Evolutionary conservation across 2,113 vertebrate genomes (phyloP), one percentile per base, ranked within the genome.

Genomic region (Herpailurus yagouaroundi): DNA sequence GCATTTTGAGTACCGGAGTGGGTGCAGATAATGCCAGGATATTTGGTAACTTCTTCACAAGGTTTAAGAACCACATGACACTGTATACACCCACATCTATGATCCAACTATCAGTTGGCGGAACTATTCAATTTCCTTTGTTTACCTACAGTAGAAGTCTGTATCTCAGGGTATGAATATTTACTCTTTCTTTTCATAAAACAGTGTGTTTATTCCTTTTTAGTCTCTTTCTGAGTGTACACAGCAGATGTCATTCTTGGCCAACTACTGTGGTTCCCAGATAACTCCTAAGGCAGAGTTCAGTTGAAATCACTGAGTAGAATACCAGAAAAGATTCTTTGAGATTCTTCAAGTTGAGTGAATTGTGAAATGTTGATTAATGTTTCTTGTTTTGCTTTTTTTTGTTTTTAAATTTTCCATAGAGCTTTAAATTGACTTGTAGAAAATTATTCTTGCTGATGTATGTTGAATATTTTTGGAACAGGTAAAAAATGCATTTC

Each of bases 401-500:
- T 33, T 41, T 71, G 16, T 16, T 50, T 73, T 83, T 41, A 57
- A 31, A n/a, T 36, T 89, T 68, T 64, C 41, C 41, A 31, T 77
- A 77, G 74, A 92, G 21, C 29, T 89, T 86, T 80, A 25, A 89
- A 94, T 84, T 52, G 84, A 76, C 25, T 87, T 68, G 14, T 25
- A 68, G 41, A 94, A 93, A 95, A 71, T 57, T 95, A 13, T 80
- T 87, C 15, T 95, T 87, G 8, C 13, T 96, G 50, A 97, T 2
- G 31, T 84, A 74, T 84, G 96, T 84, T 88, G 31, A 96, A 95
- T 96, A 69, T 97, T 88, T 97, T 92, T 89, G 38, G 8, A 97
- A 97, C 97, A 98, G 98, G 97, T 98, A 29, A 97, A 96, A 94
- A 89, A 95, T 45, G 93, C 94, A 79, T 98, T 98, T 98, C 21